Evolutionary conservation across 2,888 invertebrate genomes (phyloP).

Genomic region (Cheiracanthium punctorium): DNA sequence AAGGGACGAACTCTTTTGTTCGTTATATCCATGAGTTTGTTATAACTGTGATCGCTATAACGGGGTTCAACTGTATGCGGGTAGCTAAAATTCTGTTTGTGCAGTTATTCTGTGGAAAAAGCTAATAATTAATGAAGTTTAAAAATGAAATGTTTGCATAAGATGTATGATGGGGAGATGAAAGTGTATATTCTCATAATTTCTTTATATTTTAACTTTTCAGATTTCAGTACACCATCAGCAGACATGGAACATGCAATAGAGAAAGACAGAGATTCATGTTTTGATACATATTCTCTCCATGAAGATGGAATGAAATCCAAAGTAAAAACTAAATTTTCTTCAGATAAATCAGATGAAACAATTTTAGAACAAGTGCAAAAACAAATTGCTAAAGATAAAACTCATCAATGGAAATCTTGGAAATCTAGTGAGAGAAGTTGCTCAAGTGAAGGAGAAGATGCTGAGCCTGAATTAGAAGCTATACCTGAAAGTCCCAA

Average conservation of each 20-base stretch:
- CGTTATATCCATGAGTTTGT: no score
- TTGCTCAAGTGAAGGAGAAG: constrained; percentile 79
- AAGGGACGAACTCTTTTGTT: no score
- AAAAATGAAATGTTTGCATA: no score
- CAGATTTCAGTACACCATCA: constrained; percentile 77
- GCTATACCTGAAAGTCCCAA: constrained; percentile 91
- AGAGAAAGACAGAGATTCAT: constrained; percentile 75
- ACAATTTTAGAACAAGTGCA: constrained; percentile 6
- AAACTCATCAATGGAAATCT: constrained; percentile 69
- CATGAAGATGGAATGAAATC: constrained; percentile 45
- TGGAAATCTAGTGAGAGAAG: constrained; percentile 70
- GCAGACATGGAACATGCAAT: constrained; percentile 77
- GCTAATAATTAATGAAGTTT: no score
- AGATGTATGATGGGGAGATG: no score
- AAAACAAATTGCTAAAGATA: constrained; percentile 36
- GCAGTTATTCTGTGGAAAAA: no score
- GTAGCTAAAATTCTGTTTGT: no score
- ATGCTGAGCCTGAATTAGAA: constrained; percentile 90
- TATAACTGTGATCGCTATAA: no score
- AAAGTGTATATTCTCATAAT: neutral
- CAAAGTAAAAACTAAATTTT: constrained; percentile 35
- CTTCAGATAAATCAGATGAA: constrained; percentile 31
- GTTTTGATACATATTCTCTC: constrained; percentile 34
- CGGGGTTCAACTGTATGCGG: no score
- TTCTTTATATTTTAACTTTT: neutral